Evolutionary conservation across 2,888 invertebrate species (phyloP).

Genomic region (Phorcus lineatus): DNA sequence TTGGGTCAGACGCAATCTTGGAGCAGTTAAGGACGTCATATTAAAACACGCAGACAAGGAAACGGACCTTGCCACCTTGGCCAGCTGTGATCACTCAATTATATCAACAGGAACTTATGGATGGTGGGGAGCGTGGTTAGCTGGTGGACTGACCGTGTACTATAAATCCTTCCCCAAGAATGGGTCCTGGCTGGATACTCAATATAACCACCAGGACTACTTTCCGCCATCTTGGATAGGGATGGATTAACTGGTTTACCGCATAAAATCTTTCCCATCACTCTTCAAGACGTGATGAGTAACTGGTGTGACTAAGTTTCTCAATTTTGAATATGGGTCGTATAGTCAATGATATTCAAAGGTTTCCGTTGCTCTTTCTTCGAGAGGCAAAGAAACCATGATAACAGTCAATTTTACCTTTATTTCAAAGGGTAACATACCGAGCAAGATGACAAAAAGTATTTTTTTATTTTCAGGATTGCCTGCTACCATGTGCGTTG

Average conservation of each 20-base stretch:
- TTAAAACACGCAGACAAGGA: constrained; percentile 27
- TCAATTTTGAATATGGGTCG: no score
- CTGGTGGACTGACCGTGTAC: constrained; percentile 61
- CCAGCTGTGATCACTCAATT: constrained; percentile 75
- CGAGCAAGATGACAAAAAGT: no score
- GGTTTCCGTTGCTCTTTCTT: no score
- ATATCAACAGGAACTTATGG: constrained; percentile 68
- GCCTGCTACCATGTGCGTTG: no score
- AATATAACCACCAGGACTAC: constrained; percentile 45
- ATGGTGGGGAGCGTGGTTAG: constrained; percentile 70
- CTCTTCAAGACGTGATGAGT: no score
- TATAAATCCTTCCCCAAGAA: constrained; percentile 45
- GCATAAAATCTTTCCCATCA: no score
- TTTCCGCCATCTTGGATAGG: constrained; percentile 53
- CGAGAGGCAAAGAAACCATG: no score
- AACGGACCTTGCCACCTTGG: constrained; percentile 50
- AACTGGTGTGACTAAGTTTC: no score
- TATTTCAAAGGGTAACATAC: no score
- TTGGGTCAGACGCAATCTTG: constrained; percentile 40
- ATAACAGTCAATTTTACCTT: no score
- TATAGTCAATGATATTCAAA: no score
- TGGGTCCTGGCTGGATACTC: constrained; percentile 43
- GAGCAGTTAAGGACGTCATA: constrained; percentile 26
- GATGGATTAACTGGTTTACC: constrained; percentile 35
- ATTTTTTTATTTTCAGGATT: no score